Percentiles rank a stretch among this genome's conserved stretches.
phyloP scores from a whole-genome alignment of 2,888 invertebrate genomes.

The Ochropleura leucogaster region DNA sequence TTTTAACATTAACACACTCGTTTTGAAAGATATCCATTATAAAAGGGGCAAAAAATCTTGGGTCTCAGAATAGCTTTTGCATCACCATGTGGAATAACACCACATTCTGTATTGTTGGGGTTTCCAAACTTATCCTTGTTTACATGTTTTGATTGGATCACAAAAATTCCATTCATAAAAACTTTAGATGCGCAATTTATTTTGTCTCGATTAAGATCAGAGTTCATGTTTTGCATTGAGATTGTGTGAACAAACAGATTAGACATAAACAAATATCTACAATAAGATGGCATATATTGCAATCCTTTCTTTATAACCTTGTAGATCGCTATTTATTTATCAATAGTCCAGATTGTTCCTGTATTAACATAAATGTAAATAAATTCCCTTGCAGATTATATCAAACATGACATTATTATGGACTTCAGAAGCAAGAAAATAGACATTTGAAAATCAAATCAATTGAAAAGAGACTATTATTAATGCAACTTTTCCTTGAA shows the following conservation, averaged over 20 bases:
- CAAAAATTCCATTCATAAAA: conserved; percentile 8
- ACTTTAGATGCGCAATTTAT: not conserved
- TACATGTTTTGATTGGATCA: conserved; percentile 10
- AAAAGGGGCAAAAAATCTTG: conserved; percentile 29
- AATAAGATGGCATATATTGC: not conserved
- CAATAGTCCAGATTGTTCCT: conserved; percentile 75
- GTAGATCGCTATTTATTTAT: conserved; percentile 63
- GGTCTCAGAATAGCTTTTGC: conserved; percentile 17
- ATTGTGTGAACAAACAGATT: not conserved
- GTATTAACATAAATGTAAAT: conserved; percentile 71
- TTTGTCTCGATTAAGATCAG: not conserved
- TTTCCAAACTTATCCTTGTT: conserved; percentile 24
- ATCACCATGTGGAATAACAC: conserved; percentile 32
- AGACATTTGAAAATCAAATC: conserved; percentile 78
- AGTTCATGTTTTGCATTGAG: conserved; percentile 4
- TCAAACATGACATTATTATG: conserved; percentile 72
- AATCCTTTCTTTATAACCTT: conserved; percentile 51
- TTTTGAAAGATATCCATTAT: conserved; percentile 23
- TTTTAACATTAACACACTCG: conserved; percentile 29
- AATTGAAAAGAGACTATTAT: conserved; percentile 66
- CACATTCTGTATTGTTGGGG: conserved; percentile 5
- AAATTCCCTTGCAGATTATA: conserved; percentile 70
- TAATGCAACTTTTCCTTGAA: conserved; percentile 68
- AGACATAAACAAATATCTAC: not conserved
- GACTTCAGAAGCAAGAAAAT: conserved; percentile 71